phyloP scores from a whole-genome alignment of 2,113 vertebrate species.

The Chlorodrepanis virens region DNA sequence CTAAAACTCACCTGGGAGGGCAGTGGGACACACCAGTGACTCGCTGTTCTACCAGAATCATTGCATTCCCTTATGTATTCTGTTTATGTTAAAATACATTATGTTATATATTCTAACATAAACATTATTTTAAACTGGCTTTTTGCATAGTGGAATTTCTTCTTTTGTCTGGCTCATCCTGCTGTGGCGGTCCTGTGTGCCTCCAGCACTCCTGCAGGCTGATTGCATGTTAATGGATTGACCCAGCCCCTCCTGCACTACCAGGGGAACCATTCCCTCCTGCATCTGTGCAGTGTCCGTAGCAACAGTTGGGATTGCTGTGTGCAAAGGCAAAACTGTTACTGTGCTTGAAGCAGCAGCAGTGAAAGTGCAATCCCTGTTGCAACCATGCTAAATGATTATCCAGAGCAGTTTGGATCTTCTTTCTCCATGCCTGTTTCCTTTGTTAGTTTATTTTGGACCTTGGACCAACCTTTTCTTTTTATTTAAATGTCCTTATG shows the following conservation, averaged over 20 bases:
- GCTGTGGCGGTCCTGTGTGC: neutral
- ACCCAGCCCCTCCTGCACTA: neutral
- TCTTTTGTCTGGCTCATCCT: neutral
- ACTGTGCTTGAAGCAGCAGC: neutral
- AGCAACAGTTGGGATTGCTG: neutral
- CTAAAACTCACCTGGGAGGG: neutral
- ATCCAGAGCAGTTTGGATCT: neutral
- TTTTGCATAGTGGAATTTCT: neutral
- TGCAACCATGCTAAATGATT: neutral
- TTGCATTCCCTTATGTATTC: neutral
- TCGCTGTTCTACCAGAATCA: neutral
- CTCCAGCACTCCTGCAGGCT: neutral
- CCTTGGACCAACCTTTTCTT: neutral
- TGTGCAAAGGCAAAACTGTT: neutral
- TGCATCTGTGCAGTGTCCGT: neutral
- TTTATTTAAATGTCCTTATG: neutral
- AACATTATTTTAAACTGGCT: neutral
- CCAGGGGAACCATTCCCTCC: neutral
- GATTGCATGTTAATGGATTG: neutral
- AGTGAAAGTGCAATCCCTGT: neutral
- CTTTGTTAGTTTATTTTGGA: neutral
- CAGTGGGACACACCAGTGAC: neutral
- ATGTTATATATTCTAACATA: accelerated
- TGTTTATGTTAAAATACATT: neutral
- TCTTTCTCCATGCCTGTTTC: neutral